phyloP scores from a whole-genome alignment of 2,888 invertebrate genomes.

The Troides helena region DNA sequence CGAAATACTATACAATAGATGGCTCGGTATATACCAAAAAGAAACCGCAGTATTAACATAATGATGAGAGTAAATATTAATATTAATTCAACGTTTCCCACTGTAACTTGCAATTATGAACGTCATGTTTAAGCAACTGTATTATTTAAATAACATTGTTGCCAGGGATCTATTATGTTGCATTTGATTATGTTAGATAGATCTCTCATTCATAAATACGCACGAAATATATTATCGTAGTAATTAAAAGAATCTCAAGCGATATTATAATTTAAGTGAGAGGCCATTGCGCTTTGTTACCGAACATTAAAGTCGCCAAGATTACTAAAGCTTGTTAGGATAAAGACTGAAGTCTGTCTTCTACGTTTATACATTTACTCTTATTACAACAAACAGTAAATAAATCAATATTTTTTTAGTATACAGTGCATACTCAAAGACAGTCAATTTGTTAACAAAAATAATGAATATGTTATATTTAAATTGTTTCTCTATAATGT shows the following conservation, averaged over 20 bases:
- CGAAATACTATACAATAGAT: too few species aligned
- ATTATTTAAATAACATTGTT: slow-evolving; percentile 9
- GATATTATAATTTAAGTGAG: slow-evolving; percentile 4
- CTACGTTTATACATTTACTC: too few species aligned
- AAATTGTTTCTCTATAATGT: too few species aligned
- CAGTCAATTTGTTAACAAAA: too few species aligned
- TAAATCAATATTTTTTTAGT: too few species aligned
- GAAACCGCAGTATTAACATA: too few species aligned
- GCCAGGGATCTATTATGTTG: not conserved
- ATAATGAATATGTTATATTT: too few species aligned
- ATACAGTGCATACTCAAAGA: too few species aligned
- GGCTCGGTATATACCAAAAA: too few species aligned
- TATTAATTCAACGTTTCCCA: not conserved
- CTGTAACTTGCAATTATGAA: slow-evolving; percentile 4
- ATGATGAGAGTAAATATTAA: too few species aligned
- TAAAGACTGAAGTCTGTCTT: too few species aligned
- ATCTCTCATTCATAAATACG: slow-evolving; percentile 6
- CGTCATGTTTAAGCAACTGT: not conserved
- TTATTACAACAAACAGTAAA: too few species aligned
- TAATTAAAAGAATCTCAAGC: slow-evolving; percentile 6
- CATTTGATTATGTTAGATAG: not conserved
- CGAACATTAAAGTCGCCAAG: slow-evolving; percentile 4
- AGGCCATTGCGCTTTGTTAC: slow-evolving; percentile 9
- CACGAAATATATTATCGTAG: slow-evolving; percentile 7
- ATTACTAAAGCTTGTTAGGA: not conserved